phyloP scores from a whole-genome alignment of 1,140 invertebrate genomes.

The Microplitis mediator region DNA sequence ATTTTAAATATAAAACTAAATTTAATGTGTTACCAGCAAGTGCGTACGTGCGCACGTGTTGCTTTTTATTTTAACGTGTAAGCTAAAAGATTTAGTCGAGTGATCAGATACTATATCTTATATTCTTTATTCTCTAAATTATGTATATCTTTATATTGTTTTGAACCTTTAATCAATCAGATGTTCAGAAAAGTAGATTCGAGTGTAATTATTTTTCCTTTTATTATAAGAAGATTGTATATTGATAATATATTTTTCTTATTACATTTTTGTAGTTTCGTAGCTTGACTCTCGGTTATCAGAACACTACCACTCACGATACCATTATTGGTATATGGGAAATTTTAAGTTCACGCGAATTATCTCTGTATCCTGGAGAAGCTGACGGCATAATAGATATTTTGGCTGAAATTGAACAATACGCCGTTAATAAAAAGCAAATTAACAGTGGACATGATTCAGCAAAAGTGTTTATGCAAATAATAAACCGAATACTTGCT shows the following conservation, averaged over 20 bases:
- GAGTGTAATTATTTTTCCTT: too few relatives aligned
- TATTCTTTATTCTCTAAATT: too few relatives aligned
- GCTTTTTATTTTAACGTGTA: too few relatives aligned
- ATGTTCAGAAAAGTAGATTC: too few relatives aligned
- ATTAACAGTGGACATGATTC: constrained; percentile 49
- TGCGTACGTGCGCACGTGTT: too few relatives aligned
- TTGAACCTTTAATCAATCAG: too few relatives aligned
- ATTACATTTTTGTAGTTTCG: constrained; percentile 62
- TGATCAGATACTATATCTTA: too few relatives aligned
- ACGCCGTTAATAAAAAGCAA: constrained; percentile 55
- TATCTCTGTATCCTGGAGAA: constrained; percentile 65
- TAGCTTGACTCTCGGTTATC: constrained; percentile 70
- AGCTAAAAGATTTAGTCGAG: too few relatives aligned
- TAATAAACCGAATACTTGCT: constrained; percentile 61
- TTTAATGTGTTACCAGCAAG: background rate
- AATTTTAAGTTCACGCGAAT: constrained; percentile 54
- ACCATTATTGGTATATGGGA: constrained; percentile 63
- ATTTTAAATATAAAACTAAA: background rate
- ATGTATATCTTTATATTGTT: too few relatives aligned
- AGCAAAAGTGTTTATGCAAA: constrained; percentile 57
- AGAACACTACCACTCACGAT: constrained; percentile 64
- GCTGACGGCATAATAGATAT: constrained; percentile 63
- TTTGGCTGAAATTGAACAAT: constrained; percentile 60
- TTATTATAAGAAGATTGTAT: too few relatives aligned
- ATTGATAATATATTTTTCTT: constrained; percentile 29